Percentiles rank a stretch among this genome's conserved stretches.
Conservation (phyloP, 2,113 vertebrate genomes). For the Nycticryphes semicollaris region DNA sequence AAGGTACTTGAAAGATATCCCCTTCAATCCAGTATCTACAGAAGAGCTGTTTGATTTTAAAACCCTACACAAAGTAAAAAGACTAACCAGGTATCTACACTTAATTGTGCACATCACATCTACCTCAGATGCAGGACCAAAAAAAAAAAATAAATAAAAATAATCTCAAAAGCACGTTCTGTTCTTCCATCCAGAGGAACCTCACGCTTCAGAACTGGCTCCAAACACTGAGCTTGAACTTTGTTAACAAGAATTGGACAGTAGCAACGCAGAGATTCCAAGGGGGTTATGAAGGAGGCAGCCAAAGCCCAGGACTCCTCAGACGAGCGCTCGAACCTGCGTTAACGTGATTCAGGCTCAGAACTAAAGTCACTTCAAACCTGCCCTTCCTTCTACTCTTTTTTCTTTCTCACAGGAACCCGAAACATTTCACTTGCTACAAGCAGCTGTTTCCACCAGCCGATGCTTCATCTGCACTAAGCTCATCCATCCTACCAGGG, state of each 20-base stretch:
- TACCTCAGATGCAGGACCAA: neutral
- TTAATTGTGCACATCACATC: neutral
- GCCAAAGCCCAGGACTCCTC: neutral
- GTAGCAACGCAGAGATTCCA: neutral
- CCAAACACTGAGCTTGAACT: neutral
- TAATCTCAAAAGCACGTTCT: neutral
- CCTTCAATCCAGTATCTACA: neutral
- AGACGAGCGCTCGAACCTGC: neutral
- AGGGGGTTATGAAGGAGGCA: neutral
- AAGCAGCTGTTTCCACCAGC: neutral
- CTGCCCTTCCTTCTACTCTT: neutral
- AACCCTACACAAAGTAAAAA: neutral
- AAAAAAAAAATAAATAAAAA: neutral
- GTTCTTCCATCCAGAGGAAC: neutral
- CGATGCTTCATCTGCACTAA: neutral
- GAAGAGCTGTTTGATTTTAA: neutral
- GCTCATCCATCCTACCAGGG: neutral
- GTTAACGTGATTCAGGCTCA: neutral
- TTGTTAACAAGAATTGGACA: neutral
- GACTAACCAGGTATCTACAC: neutral
- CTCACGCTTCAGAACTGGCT: neutral
- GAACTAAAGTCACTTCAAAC: neutral
- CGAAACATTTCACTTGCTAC: neutral
- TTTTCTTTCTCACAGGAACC: neutral
- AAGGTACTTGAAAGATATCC: neutral